Conservation (phyloP, 1,140 invertebrate genomes). For the Drosophila leontia region DNA sequence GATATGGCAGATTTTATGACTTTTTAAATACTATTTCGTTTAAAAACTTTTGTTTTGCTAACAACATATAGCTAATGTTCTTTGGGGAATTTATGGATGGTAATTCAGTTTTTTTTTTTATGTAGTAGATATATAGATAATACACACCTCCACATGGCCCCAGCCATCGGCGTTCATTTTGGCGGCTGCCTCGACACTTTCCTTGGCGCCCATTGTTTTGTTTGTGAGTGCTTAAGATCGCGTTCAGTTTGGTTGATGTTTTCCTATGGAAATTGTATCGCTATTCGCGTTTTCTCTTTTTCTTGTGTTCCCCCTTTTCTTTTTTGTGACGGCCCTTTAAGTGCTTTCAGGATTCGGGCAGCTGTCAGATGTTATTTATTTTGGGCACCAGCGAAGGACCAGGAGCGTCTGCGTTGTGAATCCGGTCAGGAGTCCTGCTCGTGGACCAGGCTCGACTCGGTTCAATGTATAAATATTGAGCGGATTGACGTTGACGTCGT, state of each 20-base stretch:
- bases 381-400: slow-evolving; percentile 60
- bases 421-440: slow-evolving; percentile 42
- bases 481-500: slow-evolving; percentile 77
- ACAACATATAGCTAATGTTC: not conserved
- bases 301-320: slow-evolving; percentile 1
- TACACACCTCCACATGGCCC: slow-evolving; percentile 90
- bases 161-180: slow-evolving; percentile 91
- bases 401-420: slow-evolving; percentile 64
- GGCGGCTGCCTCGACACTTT: slow-evolving; percentile 89
- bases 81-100: not conserved
- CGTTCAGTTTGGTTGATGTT: slow-evolving; percentile 52
- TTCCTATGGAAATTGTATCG: slow-evolving; percentile 34
- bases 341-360: slow-evolving; percentile 58
- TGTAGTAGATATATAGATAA: slow-evolving; percentile 28
- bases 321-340: slow-evolving; percentile 24
- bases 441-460: slow-evolving; percentile 47
- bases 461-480: slow-evolving; percentile 74
- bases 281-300: slow-evolving; percentile 62
- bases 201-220: slow-evolving; percentile 88
- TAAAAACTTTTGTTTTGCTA: slow-evolving; percentile 10
- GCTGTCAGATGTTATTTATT: slow-evolving; percentile 84
- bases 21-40: slow-evolving; percentile 25
- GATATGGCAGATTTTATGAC: slow-evolving; percentile 4
- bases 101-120: not conserved
- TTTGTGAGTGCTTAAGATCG: slow-evolving; percentile 51